These are phyloP conservation scores for Oreochromis mossambicus DNA, from an alignment of 2,797 vertebrate genomes.

Conservation along the genomic window DNA sequence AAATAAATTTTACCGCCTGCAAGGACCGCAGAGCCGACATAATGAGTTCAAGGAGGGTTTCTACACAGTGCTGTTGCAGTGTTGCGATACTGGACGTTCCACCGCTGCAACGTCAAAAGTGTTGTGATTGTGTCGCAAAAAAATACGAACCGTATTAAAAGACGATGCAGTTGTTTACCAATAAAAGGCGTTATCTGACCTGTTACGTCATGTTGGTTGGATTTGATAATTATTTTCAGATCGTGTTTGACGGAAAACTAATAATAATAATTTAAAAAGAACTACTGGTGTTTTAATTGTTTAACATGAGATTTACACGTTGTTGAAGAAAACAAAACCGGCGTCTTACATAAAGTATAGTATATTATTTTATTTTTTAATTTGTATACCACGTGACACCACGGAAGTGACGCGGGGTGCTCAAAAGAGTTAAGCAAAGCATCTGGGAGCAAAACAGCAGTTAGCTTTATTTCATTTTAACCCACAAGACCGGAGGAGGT, in stretches of 20 bases:
- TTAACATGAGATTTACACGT: neutral
- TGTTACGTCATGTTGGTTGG: neutral
- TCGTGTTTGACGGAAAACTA: neutral
- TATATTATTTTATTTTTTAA: neutral
- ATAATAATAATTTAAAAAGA: neutral
- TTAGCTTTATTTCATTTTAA: conserved; percentile 34
- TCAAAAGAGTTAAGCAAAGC: conserved; percentile 70
- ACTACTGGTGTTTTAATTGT: neutral
- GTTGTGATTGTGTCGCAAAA: neutral
- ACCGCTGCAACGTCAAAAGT: neutral
- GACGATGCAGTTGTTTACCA: neutral
- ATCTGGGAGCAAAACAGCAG: conserved; percentile 66
- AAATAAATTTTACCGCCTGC: conserved; percentile 14
- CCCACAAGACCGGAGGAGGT: neutral
- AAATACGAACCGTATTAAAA: neutral
- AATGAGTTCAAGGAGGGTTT: conserved; percentile 2
- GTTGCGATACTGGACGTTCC: neutral
- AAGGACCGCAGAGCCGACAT: conserved; percentile 39
- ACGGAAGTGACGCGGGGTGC: conserved; percentile 75
- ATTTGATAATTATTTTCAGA: neutral
- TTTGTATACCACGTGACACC: conserved; percentile 54
- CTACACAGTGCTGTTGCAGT: neutral
- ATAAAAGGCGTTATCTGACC: neutral
- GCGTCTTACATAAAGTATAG: neutral
- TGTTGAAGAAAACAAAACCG: neutral